Conservation (phyloP, 2,797 vertebrate species). For the Trematomus bernacchii region DNA sequence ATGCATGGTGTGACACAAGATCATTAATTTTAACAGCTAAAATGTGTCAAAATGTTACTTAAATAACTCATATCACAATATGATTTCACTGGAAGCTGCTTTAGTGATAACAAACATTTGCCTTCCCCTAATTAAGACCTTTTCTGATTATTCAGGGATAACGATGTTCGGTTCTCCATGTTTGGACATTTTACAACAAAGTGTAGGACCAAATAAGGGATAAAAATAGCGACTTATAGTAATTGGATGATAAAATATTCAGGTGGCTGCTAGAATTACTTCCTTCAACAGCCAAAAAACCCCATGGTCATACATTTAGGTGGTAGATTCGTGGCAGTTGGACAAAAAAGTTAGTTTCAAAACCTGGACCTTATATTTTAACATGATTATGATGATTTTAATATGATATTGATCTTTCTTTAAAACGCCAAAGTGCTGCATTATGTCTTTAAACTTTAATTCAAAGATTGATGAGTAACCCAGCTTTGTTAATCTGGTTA, state of each 20-base stretch:
- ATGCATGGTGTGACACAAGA: neutral
- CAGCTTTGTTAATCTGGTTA: neutral
- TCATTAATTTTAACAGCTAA: neutral
- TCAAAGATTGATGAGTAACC: neutral
- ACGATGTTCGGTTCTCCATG: no score
- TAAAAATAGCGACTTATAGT: no score
- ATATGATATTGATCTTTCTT: neutral
- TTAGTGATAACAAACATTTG: neutral
- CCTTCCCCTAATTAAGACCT: neutral
- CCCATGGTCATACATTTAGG: no score
- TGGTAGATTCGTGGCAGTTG: no score
- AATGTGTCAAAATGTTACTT: neutral
- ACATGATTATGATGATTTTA: neutral
- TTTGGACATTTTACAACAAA: neutral
- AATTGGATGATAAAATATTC: no score
- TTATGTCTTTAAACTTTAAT: neutral
- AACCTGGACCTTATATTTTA: no score
- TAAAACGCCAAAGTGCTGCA: neutral
- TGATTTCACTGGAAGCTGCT: neutral
- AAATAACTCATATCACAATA: neutral
- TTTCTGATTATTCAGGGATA: neutral
- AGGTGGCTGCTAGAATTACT: no score
- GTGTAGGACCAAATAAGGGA: neutral
- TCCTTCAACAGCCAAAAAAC: no score
- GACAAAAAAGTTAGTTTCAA: no score